These are phyloP conservation scores for Cantharis rustica DNA, from an alignment of 2,888 invertebrate species.

Conservation along the genomic window DNA sequence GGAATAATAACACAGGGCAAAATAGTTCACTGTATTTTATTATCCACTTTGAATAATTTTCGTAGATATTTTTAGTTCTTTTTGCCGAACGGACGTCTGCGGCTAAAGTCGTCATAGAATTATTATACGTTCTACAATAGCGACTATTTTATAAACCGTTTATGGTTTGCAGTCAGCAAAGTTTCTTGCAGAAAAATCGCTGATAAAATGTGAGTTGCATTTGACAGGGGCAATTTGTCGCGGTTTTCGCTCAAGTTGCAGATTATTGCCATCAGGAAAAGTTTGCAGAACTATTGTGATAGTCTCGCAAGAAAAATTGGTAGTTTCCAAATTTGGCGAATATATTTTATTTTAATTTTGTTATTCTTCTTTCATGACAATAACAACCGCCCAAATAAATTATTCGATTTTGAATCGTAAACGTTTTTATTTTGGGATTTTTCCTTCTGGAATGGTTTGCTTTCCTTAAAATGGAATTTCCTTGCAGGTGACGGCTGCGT, in stretches of 20 bases:
- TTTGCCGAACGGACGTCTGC: slow-evolving; percentile 4
- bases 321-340: slow-evolving; percentile 16
- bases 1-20: neutral
- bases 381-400: slow-evolving; percentile 3
- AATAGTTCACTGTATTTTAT: neutral
- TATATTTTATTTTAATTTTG: neutral
- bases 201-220: slow-evolving; percentile 35
- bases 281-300: slow-evolving; percentile 34
- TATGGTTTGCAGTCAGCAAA: slow-evolving; percentile 32
- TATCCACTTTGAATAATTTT: slow-evolving; percentile 12
- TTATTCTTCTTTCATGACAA: neutral
- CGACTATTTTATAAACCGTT: slow-evolving; percentile 28
- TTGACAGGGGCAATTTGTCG: slow-evolving; percentile 35
- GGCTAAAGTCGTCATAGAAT: slow-evolving; percentile 27
- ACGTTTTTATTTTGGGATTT: neutral
- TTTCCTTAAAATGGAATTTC: neutral
- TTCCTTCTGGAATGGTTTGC: neutral
- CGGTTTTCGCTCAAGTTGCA: slow-evolving; percentile 35
- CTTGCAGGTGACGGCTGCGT: slow-evolving; percentile 5
- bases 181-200: slow-evolving; percentile 32
- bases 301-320: slow-evolving; percentile 36
- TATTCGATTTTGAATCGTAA: slow-evolving; percentile 16
- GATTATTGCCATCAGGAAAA: slow-evolving; percentile 37
- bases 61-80: neutral
- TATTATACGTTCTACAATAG: slow-evolving; percentile 22